phyloP scores from a whole-genome alignment of 2,797 vertebrate species.

The Sebastes dallii region DNA sequence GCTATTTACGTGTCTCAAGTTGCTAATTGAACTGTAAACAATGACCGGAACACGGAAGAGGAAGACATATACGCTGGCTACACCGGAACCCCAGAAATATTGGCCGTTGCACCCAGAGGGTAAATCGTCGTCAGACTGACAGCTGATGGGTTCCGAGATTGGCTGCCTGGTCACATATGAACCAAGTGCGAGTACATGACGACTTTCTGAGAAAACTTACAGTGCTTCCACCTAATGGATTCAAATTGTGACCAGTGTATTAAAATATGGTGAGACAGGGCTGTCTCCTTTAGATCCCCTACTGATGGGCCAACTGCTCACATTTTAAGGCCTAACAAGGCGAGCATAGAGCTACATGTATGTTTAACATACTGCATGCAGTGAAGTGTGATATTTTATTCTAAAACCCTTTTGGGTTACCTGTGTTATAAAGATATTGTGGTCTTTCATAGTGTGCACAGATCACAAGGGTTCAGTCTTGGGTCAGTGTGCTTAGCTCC shows the following conservation, averaged over 20 bases:
- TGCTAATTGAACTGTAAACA: too few relatives aligned
- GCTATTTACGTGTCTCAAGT: too few relatives aligned
- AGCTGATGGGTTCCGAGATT: too few relatives aligned
- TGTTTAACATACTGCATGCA: neutral
- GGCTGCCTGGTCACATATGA: too few relatives aligned
- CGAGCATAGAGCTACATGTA: neutral
- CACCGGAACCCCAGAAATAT: too few relatives aligned
- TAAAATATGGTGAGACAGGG: neutral
- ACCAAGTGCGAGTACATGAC: too few relatives aligned
- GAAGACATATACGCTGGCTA: too few relatives aligned
- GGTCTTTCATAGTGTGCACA: constrained; percentile 24
- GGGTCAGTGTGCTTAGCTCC: constrained; percentile 64
- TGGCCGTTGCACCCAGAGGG: too few relatives aligned
- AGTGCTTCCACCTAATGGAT: neutral
- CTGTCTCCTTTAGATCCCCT: neutral
- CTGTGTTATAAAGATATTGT: constrained; percentile 17
- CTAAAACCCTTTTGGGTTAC: neutral
- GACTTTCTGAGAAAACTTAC: too few relatives aligned
- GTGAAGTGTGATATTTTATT: neutral
- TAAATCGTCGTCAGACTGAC: too few relatives aligned
- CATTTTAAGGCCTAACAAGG: neutral
- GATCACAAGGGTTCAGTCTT: constrained; percentile 54
- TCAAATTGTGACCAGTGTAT: neutral
- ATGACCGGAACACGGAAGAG: too few relatives aligned
- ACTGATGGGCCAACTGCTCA: neutral